phyloP scores from a whole-genome alignment of 30 jellyfish, hydroid and myxozoan genomes.

The Mastigias papua region DNA sequence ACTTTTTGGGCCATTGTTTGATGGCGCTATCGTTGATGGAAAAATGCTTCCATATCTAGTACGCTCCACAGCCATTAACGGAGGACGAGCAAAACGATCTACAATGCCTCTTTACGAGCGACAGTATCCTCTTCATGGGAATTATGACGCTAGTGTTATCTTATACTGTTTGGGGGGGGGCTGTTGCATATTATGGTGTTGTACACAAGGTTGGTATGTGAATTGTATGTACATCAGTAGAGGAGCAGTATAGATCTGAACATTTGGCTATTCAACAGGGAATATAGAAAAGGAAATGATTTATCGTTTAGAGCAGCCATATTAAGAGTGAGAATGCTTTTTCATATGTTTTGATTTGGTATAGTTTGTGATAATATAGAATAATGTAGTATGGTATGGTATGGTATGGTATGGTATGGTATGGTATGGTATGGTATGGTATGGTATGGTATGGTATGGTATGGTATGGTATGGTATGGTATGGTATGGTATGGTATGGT shows the following conservation, averaged over 20 bases:
- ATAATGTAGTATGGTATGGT: neutral
- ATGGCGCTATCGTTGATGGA: constrained; percentile 96
- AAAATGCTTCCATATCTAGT: constrained; percentile 79
- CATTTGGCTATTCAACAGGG: too few species aligned
- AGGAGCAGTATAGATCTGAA: too few species aligned
- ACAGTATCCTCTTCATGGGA: constrained; percentile 93
- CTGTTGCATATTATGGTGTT: too few species aligned
- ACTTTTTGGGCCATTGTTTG: constrained; percentile 96
- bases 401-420: neutral
- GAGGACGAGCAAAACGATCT: constrained; percentile 90
- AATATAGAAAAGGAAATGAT: too few species aligned
- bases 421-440: neutral
- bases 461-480: neutral
- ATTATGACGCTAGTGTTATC: too few species aligned
- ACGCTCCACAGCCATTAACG: constrained; percentile 89
- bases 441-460: neutral
- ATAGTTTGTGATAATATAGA: neutral
- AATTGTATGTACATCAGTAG: too few species aligned
- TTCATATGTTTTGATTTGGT: neutral
- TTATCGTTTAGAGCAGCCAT: too few species aligned
- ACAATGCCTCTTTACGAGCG: constrained; percentile 79
- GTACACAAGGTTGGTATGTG: too few species aligned
- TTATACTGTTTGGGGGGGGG: too few species aligned
- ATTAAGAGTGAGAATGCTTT: too few species aligned
- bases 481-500: neutral